Evolutionary conservation across 2,113 vertebrate genomes (phyloP).

Genomic region (Stigmatopora nigra): DNA sequence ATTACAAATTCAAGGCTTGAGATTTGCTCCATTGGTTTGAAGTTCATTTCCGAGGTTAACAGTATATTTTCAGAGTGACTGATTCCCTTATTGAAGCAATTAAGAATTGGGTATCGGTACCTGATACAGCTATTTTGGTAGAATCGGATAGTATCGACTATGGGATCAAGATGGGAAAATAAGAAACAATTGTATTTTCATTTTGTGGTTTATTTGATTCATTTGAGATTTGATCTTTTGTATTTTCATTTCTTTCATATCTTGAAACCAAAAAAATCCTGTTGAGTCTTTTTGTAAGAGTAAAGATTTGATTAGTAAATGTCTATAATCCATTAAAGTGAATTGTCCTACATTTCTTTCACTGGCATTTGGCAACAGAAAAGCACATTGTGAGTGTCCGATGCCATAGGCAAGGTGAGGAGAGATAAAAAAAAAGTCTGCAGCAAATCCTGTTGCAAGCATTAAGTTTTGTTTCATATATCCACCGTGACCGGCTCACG

Average conservation of each 20-base stretch:
- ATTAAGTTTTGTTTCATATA: constrained; percentile 52
- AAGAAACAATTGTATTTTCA: too few relatives aligned
- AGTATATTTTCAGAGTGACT: too few relatives aligned
- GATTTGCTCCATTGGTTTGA: not conserved
- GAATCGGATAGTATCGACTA: too few relatives aligned
- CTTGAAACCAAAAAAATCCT: too few relatives aligned
- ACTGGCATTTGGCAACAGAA: constrained; percentile 41
- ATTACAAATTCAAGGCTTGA: not conserved
- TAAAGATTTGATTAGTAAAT: constrained; percentile 31
- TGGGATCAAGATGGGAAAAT: too few relatives aligned
- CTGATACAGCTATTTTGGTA: too few relatives aligned
- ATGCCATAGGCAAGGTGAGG: constrained; percentile 57
- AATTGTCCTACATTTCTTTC: constrained; percentile 37
- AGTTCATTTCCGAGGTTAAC: not conserved
- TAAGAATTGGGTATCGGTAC: too few relatives aligned
- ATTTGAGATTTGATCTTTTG: too few relatives aligned
- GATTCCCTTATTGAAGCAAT: too few relatives aligned
- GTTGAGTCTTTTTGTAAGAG: constrained; percentile 28
- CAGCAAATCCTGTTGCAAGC: constrained; percentile 57
- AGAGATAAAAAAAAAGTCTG: constrained; percentile 52
- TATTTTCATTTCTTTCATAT: too few relatives aligned
- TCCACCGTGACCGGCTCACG: constrained; percentile 42
- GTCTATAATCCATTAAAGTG: not conserved
- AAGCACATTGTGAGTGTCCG: constrained; percentile 58
- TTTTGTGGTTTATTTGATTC: too few relatives aligned